These are phyloP conservation scores for Helicolenus hilgendorfi DNA, from an alignment of 2,797 vertebrate genomes.

Conservation along the genomic window DNA sequence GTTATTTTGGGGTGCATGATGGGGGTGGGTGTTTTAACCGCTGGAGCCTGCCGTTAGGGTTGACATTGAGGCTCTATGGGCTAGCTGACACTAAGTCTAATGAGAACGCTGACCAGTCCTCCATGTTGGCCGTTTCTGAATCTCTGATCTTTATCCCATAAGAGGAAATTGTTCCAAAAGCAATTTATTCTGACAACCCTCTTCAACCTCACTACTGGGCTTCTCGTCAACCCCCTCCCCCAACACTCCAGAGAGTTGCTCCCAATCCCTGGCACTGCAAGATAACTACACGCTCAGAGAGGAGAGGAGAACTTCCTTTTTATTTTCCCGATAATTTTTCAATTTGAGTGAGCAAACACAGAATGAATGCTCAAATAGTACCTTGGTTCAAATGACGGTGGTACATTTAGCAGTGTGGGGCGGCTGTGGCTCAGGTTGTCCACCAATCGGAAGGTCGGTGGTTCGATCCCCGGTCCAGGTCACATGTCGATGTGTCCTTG, in stretches of 20 bases:
- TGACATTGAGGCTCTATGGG: conserved; percentile 69
- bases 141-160: conserved; percentile 92
- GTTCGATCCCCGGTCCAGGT: no score
- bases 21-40: conserved; percentile 27
- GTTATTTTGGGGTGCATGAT: conserved; percentile 37
- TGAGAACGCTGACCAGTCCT: conserved; percentile 90
- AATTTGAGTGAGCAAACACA: conserved; percentile 92
- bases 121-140: conserved; percentile 86
- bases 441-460: no score
- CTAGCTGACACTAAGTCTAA: conserved; percentile 87
- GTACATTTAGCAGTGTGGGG: conserved; percentile 52
- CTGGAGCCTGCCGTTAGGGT: conserved; percentile 63
- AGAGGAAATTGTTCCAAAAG: conserved; percentile 91
- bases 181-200: conserved; percentile 90
- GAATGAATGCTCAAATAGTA: conserved; percentile 88
- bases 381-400: conserved; percentile 53
- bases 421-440: no score
- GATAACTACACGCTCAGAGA: conserved; percentile 86
- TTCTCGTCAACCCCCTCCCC: conserved; percentile 3
- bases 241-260: conserved; percentile 72
- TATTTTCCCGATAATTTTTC: conserved; percentile 93
- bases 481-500: no score
- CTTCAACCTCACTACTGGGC: conserved; percentile 59
- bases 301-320: conserved; percentile 86
- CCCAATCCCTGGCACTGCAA: conserved; percentile 65